Conservation (phyloP, 2,888 invertebrate genomes). For the Eledone cirrhosa region DNA sequence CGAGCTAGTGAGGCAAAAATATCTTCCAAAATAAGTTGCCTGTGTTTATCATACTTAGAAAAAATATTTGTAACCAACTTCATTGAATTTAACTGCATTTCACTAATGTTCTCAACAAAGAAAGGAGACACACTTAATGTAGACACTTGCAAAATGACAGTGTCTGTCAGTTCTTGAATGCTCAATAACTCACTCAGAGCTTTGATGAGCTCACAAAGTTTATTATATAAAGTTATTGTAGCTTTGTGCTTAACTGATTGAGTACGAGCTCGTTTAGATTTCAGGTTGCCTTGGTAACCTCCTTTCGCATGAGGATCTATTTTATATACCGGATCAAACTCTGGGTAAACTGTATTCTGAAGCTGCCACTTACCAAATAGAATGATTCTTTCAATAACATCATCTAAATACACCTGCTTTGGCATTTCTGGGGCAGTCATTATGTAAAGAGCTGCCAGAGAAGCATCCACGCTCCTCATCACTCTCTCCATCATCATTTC, state of each 20-base stretch:
- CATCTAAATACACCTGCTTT: constrained; percentile 95
- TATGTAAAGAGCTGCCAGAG: constrained; percentile 89
- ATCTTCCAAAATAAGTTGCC: constrained; percentile 91
- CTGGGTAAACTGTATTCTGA: constrained; percentile 94
- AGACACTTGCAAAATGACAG: constrained; percentile 79
- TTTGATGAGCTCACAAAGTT: constrained; percentile 85
- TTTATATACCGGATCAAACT: constrained; percentile 94
- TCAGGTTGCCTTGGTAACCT: constrained; percentile 65
- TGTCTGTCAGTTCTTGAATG: constrained; percentile 93
- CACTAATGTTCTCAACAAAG: constrained; percentile 98
- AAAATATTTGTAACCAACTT: constrained; percentile 95
- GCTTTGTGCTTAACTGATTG: constrained; percentile 76
- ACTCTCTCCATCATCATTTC: constrained; percentile 92
- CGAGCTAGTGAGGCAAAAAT: constrained; percentile 96
- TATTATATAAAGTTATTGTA: constrained; percentile 84
- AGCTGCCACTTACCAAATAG: constrained; percentile 95
- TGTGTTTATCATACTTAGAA: constrained; percentile 93
- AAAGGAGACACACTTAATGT: constrained; percentile 96
- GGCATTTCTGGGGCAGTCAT: constrained; percentile 98
- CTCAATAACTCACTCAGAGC: constrained; percentile 87
- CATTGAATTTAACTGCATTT: constrained; percentile 92
- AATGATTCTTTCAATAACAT: constrained; percentile 95
- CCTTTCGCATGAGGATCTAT: constrained; percentile 64
- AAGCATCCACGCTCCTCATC: constrained; percentile 92
- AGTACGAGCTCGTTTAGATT: constrained; percentile 71